Percentiles rank a stretch among this genome's conserved stretches.
Conservation (phyloP, 2,797 vertebrate genomes). For the Neosalanx taihuensis region DNA sequence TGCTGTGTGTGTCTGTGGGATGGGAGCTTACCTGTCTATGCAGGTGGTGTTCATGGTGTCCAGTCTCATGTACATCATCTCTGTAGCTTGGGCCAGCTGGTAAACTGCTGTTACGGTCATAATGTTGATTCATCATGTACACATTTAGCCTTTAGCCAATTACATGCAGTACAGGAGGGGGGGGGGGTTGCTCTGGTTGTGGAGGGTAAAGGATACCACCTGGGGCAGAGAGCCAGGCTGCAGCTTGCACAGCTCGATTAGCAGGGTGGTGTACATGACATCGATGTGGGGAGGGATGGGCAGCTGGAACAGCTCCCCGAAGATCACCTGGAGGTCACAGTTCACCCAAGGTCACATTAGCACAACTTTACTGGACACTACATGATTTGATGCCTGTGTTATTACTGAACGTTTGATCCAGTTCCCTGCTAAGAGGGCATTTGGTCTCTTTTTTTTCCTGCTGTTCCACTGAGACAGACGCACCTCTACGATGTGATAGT, state of each 20-base stretch:
- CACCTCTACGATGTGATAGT: slow-evolving; percentile 99
- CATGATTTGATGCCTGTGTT: too few relatives aligned
- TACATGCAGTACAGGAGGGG: too few relatives aligned
- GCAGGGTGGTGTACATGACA: slow-evolving; percentile 93
- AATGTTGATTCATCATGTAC: not conserved
- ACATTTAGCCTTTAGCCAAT: not conserved
- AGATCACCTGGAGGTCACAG: slow-evolving; percentile 81
- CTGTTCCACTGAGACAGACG: not conserved
- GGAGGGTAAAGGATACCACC: slow-evolving; percentile 88
- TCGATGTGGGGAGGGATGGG: slow-evolving; percentile 89
- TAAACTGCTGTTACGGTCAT: slow-evolving; percentile 69
- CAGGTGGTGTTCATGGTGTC: slow-evolving; percentile 97
- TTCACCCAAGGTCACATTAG: too few relatives aligned
- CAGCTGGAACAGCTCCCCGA: slow-evolving; percentile 91
- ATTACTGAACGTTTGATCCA: too few relatives aligned
- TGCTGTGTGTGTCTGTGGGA: too few relatives aligned
- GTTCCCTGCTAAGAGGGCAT: not conserved
- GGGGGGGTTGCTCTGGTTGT: too few relatives aligned
- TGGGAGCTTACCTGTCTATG: slow-evolving; percentile 80
- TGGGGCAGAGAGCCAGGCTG: slow-evolving; percentile 96
- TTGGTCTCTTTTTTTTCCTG: too few relatives aligned
- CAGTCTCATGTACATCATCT: slow-evolving; percentile 98
- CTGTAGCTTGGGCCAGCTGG: slow-evolving; percentile 94
- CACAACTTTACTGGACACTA: too few relatives aligned
- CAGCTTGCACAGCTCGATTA: slow-evolving; percentile 97